Base-by-base conservation (phyloP, 1,140 invertebrate species). In the Papilio polytes region DNA sequence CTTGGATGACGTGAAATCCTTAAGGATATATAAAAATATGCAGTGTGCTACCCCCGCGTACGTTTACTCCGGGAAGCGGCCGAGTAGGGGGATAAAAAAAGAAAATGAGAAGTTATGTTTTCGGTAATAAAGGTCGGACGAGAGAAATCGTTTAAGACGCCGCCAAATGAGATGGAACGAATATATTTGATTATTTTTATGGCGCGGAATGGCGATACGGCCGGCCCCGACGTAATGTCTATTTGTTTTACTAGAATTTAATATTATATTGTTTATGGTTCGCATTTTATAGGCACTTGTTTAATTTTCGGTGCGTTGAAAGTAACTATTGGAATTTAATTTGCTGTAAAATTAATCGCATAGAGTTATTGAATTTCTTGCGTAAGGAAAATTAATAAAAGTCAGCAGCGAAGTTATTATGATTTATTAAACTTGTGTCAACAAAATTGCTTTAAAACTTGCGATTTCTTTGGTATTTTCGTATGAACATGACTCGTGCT, bases 161-260 rank as follows among this genome's bases (percentile, higher is more conserved):
- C 86, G 90, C 89, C 90, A 95, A 95, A 95, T 95, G 94, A 95
- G 92, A 94, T 93, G 92, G 92, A 94, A 95, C 92, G 91, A 94
- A 95, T 95, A 95, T 92, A 94, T 94, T 95, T 94, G 93, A 94
- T 94, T 94, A 94, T 94, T 93, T 94, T 94, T 94, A 94, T 94
- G 92, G 89, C 90, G 83, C 83, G 88, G 91, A 93, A 93, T 94
- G 90, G 92, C 91, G 91, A 92, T 93, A 93, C 90, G 92, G 86
- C 72, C 70, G 83, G 80, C 87, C 84, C 87, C 82, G 86, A 82
- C 85, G 89, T 93, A 92, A 94, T 92, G 89, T 91, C 86, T 94
- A 90, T 94, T 94, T 94, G 91, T 94, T 94, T 94, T 93, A 92
- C 87, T 92, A 84, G 85, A 91, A 87, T 91, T 90, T 90, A 89